Percentiles rank a stretch among this genome's conserved stretches.
Evolutionary conservation across 2,888 invertebrate genomes (phyloP).

Genomic region (Galerucella nymphaeae): DNA sequence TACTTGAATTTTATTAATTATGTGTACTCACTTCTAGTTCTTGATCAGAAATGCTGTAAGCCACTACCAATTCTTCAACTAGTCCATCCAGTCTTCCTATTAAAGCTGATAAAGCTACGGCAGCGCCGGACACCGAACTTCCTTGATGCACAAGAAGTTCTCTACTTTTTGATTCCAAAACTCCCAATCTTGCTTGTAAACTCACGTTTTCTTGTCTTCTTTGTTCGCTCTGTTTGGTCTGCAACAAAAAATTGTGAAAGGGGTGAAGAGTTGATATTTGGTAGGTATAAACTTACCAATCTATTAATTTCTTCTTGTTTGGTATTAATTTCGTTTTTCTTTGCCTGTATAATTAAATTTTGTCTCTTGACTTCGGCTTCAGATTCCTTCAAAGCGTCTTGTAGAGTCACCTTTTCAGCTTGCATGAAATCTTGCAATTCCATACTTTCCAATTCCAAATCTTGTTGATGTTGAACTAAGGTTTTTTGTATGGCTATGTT

Average conservation of each 20-base stretch:
- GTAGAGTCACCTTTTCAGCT: constrained; percentile 83
- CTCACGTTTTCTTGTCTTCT: constrained; percentile 77
- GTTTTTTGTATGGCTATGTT: constrained; percentile 75
- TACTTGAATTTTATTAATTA: too few relatives aligned
- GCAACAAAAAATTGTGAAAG: constrained; percentile 6
- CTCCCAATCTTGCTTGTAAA: constrained; percentile 73
- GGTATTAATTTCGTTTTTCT: constrained; percentile 70
- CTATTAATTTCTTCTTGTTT: constrained; percentile 83
- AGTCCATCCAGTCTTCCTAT: constrained; percentile 77
- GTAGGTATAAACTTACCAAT: constrained; percentile 65
- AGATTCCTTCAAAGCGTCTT: constrained; percentile 82
- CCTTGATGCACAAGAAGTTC: constrained; percentile 77
- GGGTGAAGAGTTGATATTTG: too few relatives aligned
- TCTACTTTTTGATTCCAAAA: constrained; percentile 72
- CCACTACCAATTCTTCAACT: constrained; percentile 77
- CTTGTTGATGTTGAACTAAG: constrained; percentile 79
- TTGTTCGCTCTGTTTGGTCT: constrained; percentile 78
- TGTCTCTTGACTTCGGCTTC: constrained; percentile 71
- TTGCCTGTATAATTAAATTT: constrained; percentile 61
- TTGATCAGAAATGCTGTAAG: constrained; percentile 80
- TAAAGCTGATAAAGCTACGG: constrained; percentile 76
- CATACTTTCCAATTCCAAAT: constrained; percentile 81
- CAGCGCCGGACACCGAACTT: constrained; percentile 76
- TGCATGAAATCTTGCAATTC: constrained; percentile 91
- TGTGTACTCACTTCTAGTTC: constrained; percentile 74